phyloP scores from a whole-genome alignment of 2,113 vertebrate genomes.

The Oenanthe melanoleuca region DNA sequence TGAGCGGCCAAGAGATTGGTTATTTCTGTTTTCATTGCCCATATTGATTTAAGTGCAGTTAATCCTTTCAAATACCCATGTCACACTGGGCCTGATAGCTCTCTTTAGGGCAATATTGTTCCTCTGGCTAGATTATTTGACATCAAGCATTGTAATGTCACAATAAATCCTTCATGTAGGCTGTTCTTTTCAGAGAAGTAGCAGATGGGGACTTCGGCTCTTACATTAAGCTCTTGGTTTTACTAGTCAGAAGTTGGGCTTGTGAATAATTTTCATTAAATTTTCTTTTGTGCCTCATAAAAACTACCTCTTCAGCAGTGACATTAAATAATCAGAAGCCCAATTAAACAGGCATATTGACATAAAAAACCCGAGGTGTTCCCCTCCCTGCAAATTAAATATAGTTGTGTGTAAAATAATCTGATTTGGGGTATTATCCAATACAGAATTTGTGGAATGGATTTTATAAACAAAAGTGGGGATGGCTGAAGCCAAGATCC shows the following conservation, averaged over 20 bases:
- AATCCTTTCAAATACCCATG: conserved; percentile 78
- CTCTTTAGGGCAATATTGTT: conserved; percentile 76
- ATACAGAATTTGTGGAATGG: background rate
- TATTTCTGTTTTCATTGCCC: conserved; percentile 80
- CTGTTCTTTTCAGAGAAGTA: conserved; percentile 65
- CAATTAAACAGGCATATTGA: conserved; percentile 46
- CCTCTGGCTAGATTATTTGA: conserved; percentile 75
- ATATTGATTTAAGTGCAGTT: conserved; percentile 81
- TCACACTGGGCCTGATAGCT: conserved; percentile 73
- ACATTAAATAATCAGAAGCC: conserved; percentile 65
- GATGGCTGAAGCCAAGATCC: background rate
- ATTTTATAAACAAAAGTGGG: background rate
- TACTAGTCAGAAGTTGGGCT: conserved; percentile 66
- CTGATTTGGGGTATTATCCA: conserved; percentile 10
- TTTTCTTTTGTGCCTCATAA: conserved; percentile 63
- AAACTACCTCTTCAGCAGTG: conserved; percentile 46
- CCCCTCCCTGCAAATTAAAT: conserved; percentile 39
- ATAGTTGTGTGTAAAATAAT: conserved; percentile 35
- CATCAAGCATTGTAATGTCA: conserved; percentile 75
- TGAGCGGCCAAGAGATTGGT: conserved; percentile 81
- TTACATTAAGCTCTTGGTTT: conserved; percentile 64
- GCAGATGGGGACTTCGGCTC: conserved; percentile 67
- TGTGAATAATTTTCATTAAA: conserved; percentile 73
- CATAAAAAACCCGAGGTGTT: conserved; percentile 52
- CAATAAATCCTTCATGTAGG: conserved; percentile 71